These are phyloP conservation scores for Drosophila baimaii DNA, from an alignment of 1,140 invertebrate genomes.

Conservation along the genomic window DNA sequence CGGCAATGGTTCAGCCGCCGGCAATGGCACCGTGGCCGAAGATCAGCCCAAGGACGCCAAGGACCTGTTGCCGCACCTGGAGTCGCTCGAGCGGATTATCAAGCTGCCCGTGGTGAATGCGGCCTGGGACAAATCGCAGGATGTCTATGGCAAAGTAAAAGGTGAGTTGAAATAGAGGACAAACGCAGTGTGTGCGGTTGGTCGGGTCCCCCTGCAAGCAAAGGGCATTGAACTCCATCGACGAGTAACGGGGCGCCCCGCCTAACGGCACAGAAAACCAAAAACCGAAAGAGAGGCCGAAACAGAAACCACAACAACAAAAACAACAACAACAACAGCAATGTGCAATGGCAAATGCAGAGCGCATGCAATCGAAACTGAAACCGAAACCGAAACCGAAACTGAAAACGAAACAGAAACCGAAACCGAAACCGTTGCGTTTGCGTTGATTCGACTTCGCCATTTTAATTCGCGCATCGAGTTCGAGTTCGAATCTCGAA, in stretches of 20 bases:
- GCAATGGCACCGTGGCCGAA: slow-evolving; percentile 26
- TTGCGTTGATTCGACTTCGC: slow-evolving; percentile 40
- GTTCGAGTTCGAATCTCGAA: slow-evolving; percentile 33
- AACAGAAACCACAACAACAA: slow-evolving; percentile 25
- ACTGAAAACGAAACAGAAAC: slow-evolving; percentile 16
- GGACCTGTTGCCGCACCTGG: slow-evolving; percentile 85
- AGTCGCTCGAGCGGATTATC: slow-evolving; percentile 86
- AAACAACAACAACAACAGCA: slow-evolving; percentile 25
- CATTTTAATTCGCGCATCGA: slow-evolving; percentile 39
- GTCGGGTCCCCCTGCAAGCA: neutral
- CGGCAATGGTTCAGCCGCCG: slow-evolving; percentile 51
- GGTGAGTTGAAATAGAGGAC: slow-evolving; percentile 64
- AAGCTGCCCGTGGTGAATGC: slow-evolving; percentile 86
- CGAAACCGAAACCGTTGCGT: slow-evolving; percentile 48
- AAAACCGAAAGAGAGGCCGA: slow-evolving; percentile 28
- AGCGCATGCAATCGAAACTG: slow-evolving; percentile 37
- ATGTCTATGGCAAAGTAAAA: slow-evolving; percentile 86
- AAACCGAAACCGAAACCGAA: slow-evolving; percentile 28
- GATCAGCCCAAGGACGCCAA: slow-evolving; percentile 77
- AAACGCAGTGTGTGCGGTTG: neutral
- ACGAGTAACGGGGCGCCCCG: slow-evolving; percentile 50
- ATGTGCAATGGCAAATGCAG: slow-evolving; percentile 16
- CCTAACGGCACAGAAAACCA: slow-evolving; percentile 33
- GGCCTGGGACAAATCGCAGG: slow-evolving; percentile 85
- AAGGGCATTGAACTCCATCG: slow-evolving; percentile 64